Percentiles rank a stretch among this genome's conserved stretches.
Evolutionary conservation across 1,140 invertebrate genomes (phyloP).

Genomic region (Cotesia vestalis): DNA sequence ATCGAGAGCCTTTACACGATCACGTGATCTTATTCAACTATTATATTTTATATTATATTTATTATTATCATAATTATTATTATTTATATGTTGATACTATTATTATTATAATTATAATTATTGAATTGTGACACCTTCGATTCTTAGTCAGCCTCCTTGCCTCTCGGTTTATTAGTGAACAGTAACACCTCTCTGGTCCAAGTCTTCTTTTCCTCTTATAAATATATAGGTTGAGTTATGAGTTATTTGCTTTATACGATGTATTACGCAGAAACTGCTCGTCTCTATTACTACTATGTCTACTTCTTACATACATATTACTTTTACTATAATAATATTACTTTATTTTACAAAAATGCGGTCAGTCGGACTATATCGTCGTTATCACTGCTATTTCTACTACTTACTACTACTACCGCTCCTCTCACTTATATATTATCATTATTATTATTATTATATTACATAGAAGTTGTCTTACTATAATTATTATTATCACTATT

Average conservation of each 20-base stretch:
- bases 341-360: too few species aligned
- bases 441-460: background rate
- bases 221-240: conserved; percentile 63
- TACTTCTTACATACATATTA: conserved; percentile 20
- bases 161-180: conserved; percentile 69
- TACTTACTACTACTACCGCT: conserved; percentile 10
- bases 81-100: conserved; percentile 44
- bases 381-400: conserved; percentile 9
- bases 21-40: conserved; percentile 40
- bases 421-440: background rate
- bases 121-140: conserved; percentile 57
- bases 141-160: conserved; percentile 66
- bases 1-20: conserved; percentile 57
- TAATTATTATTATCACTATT: background rate
- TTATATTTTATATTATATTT: background rate
- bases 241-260: conserved; percentile 51
- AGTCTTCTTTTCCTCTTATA: conserved; percentile 66
- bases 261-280: conserved; percentile 29
- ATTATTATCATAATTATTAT: conserved; percentile 25
- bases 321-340: background rate
- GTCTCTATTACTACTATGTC: conserved; percentile 18
- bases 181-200: conserved; percentile 68
- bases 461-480: background rate
- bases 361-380: too few species aligned
- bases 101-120: conserved; percentile 11